Base-by-base conservation (phyloP, 2,797 vertebrate species). In the Poliocrania exsul region DNA sequence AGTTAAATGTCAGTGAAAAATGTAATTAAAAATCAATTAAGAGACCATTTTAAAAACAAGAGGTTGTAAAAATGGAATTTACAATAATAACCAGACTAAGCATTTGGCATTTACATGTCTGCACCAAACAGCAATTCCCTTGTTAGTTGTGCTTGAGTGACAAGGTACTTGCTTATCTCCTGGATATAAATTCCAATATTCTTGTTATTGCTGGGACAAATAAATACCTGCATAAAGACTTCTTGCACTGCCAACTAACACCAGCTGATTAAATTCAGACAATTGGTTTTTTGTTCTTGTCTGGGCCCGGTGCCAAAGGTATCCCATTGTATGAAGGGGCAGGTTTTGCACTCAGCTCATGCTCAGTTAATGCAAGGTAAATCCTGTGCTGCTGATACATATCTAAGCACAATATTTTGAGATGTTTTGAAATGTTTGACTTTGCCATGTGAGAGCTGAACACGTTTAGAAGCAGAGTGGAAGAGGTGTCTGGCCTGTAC, bases 11-110 rank as follows among this genome's bases (percentile, higher is more conserved):
- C 78, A 87, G 82, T 77, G 81, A 66, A 79, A 92, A 94, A 93
- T 87, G 92, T 83, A 91, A 86, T 86, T 96, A 92, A 95, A 95
- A 97, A 92, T 93, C 93, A 93, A 96, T 96, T 94, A 95, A 82
- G 85, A 64, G 51, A 86, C 78, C 67, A 66, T 91, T 96, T 93
- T 61, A 70, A 91, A 95, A 95, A 84, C 23, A 81, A 77, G 84
- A 77, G 78, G 65, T 92, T 93, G 71, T 95, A 92, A 91, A 95
- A 95, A 85, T 81, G 85, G 90, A 92, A 90, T 96, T 92, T 86
- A 86, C 87, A 91, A 47, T 96, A 92, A 96, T 95, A 93, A 91
- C 53, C 67, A 88, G 77, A 64, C 26, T 70, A 90, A 91, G 77
- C 42, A 84, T 87, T 81, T 96, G 96, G 82, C 80, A 96, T 96